Base-by-base conservation (phyloP, 2,888 invertebrate genomes). In the Stegana nigrithorax region DNA sequence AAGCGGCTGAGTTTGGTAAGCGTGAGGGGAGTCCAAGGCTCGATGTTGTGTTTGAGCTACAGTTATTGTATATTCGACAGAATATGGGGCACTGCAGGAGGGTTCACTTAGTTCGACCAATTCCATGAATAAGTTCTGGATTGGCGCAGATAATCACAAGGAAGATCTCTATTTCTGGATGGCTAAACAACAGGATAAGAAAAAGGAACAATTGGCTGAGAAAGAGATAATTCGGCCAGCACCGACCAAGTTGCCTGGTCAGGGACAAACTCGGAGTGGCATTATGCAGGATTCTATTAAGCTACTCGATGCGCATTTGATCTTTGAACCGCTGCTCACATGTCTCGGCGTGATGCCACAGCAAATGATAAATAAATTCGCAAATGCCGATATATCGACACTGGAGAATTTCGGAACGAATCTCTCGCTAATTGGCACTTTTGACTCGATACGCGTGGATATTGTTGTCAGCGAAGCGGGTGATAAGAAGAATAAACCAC, bases 121-220 rank as follows among this genome's bases (percentile, higher is more conserved):
- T 67, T 86, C 85, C 0, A 75, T 85, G 2, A 84, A 85, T 59
- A 85, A 83, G 63, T 83, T 83, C 61, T 84, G 84, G 82, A 63
- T 81, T 17, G 82, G 81, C 3, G 67, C 79, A 6, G 84, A 89
- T 44, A 90, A 90, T 73, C 89, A 90, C 17, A 89, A 91, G n/a
- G 95, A 95, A 81, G 96, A 97, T 85, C 87, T 97, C 45, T 97
- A 97, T 84, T 93, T 93, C 73, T 97, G 97, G 97, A 97, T 97
- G 97, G 95, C 95, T 1, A 93, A 95, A 75, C 96, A 97, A 78
- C 94, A 95, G 70, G 85, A 84, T 50, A 82, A 73, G 57, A 84
- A 82, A 47, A 78, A 82, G 26, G 83, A 83, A 5, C 71, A 71
- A 2, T 64, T 77, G 21, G 68, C 61, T 65, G 87, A 86, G 87